Evolutionary conservation across 2,888 invertebrate species (phyloP).

Genomic region (Mesorhabditis sp.): DNA sequence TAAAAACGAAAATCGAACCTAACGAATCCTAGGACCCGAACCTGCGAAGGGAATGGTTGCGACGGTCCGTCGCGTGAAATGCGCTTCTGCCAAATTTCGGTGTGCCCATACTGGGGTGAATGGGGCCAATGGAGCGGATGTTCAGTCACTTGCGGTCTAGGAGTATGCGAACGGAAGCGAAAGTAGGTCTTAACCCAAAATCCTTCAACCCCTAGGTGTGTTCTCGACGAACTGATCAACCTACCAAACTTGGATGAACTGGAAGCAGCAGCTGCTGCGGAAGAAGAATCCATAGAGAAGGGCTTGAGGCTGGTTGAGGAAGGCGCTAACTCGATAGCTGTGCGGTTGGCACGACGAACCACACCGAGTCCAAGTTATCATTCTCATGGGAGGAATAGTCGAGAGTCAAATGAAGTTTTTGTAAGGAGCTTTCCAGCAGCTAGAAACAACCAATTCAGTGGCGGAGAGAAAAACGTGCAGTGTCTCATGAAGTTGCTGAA

Average conservation of each 20-base stretch:
- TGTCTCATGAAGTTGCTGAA: background rate
- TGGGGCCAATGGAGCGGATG: conserved; percentile 43
- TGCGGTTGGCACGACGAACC: background rate
- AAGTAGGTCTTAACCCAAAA: conserved; percentile 13
- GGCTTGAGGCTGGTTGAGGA: background rate
- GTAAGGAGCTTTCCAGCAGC: background rate
- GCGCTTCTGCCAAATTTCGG: conserved; percentile 33
- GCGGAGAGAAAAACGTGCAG: background rate
- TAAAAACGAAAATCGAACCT: background rate
- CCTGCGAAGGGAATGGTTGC: conserved; percentile 30
- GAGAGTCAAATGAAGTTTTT: background rate
- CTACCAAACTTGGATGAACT: conserved; percentile 36
- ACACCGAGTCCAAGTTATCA: background rate
- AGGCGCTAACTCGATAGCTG: background rate
- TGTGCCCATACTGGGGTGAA: conserved; percentile 42
- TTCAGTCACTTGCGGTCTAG: conserved; percentile 37
- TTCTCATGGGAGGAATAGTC: background rate
- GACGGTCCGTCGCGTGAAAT: conserved; percentile 27
- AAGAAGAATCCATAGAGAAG: conserved; percentile 12
- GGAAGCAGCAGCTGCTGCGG: conserved; percentile 19
- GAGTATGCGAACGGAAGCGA: conserved; percentile 34
- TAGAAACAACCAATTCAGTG: background rate
- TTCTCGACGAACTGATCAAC: conserved; percentile 39
- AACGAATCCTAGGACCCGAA: conserved; percentile 16
- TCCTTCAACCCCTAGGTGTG: conserved; percentile 20